Base-by-base conservation (phyloP, 2,113 vertebrate species). In the Daboia siamensis region DNA sequence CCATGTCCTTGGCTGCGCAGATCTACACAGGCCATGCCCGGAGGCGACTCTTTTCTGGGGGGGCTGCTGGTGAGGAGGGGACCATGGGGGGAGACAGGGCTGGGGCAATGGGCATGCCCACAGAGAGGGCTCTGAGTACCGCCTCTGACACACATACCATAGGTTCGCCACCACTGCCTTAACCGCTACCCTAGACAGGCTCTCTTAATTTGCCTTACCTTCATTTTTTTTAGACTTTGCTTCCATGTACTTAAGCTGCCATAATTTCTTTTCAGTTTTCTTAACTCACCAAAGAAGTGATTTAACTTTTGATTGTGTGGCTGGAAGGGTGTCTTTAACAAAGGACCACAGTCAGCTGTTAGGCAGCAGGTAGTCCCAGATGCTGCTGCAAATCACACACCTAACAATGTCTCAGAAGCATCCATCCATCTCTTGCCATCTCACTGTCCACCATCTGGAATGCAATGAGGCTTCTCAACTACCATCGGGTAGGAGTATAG, bases 231-330 rank as follows among this genome's bases (percentile, higher is more conserved):
- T 96, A 96, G 94, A 96, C 96, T 95, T 96, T 93, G 93, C 92
- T 93, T 93, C 96, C 94, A 93, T 96, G 96, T 96, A 96, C 94
- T 94, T 94, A 95, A 96, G 95, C 94, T 94, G 95, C 96, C 95
- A 95, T 95, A 95, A 96, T 95, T 94, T 96, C 97, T 96, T 97
- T 95, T 93, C 54, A 96, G 95, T 95, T 96, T 96, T 96, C 48
- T 94, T 97, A 95, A 95, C 48, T 96, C 95, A 94, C 95, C 95
- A 96, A 93, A 94, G 95, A 97, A 96, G 96, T 97, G 96, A 95
- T 96, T 96, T 97, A 95, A 97, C 95, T 94, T 96, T 97, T 97
- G 95, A 91, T 88, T 96, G 96, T 96, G 96, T 96, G 95, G 95
- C 94, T 95, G 95, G 55, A 96, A 96, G 44, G 44, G n/a, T 52